Conservation (phyloP, 2,113 vertebrate species). For the Talpa occidentalis region DNA sequence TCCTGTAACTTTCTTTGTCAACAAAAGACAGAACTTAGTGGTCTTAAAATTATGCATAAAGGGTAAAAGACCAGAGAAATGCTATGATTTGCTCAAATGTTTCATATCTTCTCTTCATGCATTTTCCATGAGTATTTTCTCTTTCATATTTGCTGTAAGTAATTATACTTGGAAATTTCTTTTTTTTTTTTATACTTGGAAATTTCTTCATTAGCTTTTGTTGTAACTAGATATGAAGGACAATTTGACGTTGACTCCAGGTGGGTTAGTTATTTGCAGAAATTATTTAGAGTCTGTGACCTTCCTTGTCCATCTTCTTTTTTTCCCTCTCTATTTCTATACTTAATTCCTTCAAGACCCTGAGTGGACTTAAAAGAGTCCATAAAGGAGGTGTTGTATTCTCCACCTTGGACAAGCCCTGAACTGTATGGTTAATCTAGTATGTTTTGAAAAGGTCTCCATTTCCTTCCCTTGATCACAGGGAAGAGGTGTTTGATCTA, state of each 20-base stretch:
- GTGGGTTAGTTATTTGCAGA: conserved; percentile 27
- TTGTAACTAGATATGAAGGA: not conserved
- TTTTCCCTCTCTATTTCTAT: conserved; percentile 68
- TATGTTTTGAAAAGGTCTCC: conserved; percentile 75
- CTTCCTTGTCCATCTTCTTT: conserved; percentile 12
- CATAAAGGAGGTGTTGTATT: conserved; percentile 74
- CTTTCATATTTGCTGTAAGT: conserved; percentile 30
- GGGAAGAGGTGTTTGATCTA: conserved; percentile 77
- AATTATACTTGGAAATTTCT: conserved; percentile 4
- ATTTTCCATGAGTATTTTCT: not conserved
- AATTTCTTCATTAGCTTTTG: not conserved
- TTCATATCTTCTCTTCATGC: not conserved
- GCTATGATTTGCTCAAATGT: not conserved
- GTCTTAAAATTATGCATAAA: not conserved
- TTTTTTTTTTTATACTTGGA: conserved; percentile 26
- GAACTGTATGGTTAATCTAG: conserved; percentile 77
- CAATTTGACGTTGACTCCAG: not conserved
- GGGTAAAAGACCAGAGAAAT: not conserved
- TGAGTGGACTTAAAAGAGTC: not conserved
- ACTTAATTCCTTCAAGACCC: conserved; percentile 62
- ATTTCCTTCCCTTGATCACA: conserved; percentile 70
- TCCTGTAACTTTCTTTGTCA: not conserved
- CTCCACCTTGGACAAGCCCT: conserved; percentile 69
- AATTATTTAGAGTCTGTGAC: conserved; percentile 37
- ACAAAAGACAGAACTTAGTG: not conserved